Evolutionary conservation across 2,888 invertebrate species (phyloP), one percentile per base, ranked within the genome.

Genomic region (Sinelater perroti): DNA sequence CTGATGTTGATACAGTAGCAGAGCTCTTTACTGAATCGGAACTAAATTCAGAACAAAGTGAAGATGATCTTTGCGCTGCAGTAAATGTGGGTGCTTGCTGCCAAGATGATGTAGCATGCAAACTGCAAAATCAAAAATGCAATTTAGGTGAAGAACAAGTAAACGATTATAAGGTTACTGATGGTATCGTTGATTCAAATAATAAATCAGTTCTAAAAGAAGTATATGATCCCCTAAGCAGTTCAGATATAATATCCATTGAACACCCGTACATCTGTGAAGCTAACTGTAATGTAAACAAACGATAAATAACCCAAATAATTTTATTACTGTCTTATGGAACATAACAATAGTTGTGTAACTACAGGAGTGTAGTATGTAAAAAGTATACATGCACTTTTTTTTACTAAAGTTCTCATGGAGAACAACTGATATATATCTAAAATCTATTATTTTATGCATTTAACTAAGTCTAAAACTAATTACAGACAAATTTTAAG

Each of bases 1-100:
- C 30, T 1, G 50, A 52, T 2, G 13, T 7, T 20, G 38, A 57
- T 10, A 50, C 42, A 26, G 40, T 26, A 42, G 26, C 8, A 1
- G 11, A 10, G 8, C 18, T 26, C 4, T 13, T 30, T 11, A 38
- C 54, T 0, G 16, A 13, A 6, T 33, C 33, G 5, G 31, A 31
- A 4, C 21, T 58, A 7, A 17, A 54, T 42, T 53, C 58, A 8
- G 49, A 53, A 30, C 35, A 35, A 24, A 18, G 7, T 35, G 14
- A 11, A 33, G 46, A 33, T 2, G 38, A 38, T 17, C 8, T 13
- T 13, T 26, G 28, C 11, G 3, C n/a, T n/a, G n/a, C n/a, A n/a
- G n/a, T n/a, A n/a, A n/a, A n/a, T n/a, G n/a, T n/a, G n/a, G n/a
- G n/a, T n/a, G n/a, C n/a, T n/a, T n/a, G n/a, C n/a, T n/a, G n/a